Evolutionary conservation across 1,140 invertebrate species (phyloP).

Genomic region (Sogatella furcifera): DNA sequence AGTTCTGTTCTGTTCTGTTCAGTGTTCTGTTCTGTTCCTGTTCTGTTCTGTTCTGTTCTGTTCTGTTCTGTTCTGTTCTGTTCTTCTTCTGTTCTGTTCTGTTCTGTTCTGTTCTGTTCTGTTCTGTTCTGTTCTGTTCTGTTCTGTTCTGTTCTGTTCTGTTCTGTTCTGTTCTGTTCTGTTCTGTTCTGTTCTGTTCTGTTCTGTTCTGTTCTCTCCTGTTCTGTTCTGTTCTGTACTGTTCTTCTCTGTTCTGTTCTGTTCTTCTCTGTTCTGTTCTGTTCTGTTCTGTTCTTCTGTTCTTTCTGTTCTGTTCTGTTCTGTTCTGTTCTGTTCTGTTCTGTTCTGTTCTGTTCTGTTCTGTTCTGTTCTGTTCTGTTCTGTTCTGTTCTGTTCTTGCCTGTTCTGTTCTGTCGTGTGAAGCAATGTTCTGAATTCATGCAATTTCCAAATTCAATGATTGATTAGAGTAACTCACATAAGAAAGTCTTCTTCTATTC

Average conservation of each 20-base stretch:
- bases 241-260: conserved; percentile 15
- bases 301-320: conserved; percentile 16
- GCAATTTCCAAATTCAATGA: no score
- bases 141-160: conserved; percentile 18
- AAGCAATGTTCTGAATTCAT: conserved; percentile 1
- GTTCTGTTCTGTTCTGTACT: conserved; percentile 15
- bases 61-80: conserved; percentile 18
- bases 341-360: conserved; percentile 18
- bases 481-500: no score
- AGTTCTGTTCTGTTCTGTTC: conserved; percentile 16
- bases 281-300: conserved; percentile 19
- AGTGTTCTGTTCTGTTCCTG: conserved; percentile 17
- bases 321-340: conserved; percentile 18
- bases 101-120: conserved; percentile 16
- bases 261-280: conserved; percentile 5
- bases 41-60: conserved; percentile 18
- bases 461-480: no score
- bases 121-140: conserved; percentile 19
- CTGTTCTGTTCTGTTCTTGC: conserved; percentile 15
- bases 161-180: conserved; percentile 18
- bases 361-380: conserved; percentile 16
- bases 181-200: conserved; percentile 17
- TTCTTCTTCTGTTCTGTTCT: conserved; percentile 18
- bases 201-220: conserved; percentile 18
- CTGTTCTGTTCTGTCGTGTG: conserved; percentile 10